Percentiles rank a stretch among this genome's conserved stretches.
These are phyloP conservation scores for Drosophila rellima DNA, from an alignment of 2,888 invertebrate species.

Conservation along the genomic window DNA sequence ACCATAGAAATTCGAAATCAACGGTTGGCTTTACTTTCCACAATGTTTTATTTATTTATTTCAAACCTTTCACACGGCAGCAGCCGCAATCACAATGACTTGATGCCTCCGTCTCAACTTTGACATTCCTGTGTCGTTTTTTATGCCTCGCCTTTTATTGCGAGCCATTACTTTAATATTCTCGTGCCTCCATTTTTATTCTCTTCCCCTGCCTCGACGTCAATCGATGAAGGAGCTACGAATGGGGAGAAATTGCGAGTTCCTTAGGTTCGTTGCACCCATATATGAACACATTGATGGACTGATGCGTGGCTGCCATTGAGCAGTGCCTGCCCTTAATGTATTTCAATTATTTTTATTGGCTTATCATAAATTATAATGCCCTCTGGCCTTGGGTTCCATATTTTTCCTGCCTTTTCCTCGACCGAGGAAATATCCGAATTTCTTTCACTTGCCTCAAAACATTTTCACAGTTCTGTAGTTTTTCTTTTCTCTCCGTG, in stretches of 20 bases:
- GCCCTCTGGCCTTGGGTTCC: slow-evolving; percentile 59
- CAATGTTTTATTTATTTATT: slow-evolving; percentile 54
- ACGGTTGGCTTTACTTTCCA: slow-evolving; percentile 12
- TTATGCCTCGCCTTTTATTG: slow-evolving; percentile 64
- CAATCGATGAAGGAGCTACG: slow-evolving; percentile 51
- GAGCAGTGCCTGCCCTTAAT: slow-evolving; percentile 53
- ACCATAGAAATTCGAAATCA: slow-evolving; percentile 7
- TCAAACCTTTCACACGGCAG: slow-evolving; percentile 46
- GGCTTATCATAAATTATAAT: slow-evolving; percentile 73
- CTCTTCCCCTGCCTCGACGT: slow-evolving; percentile 1
- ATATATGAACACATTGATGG: slow-evolving; percentile 35
- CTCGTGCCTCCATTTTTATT: slow-evolving; percentile 38
- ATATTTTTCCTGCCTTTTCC: slow-evolving; percentile 46
- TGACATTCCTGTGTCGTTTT: slow-evolving; percentile 56
- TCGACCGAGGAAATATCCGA: background rate
- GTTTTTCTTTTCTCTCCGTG: slow-evolving; percentile 10
- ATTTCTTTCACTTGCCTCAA: slow-evolving; percentile 31
- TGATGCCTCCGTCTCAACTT: slow-evolving; percentile 51
- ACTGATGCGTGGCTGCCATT: slow-evolving; percentile 39
- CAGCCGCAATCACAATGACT: slow-evolving; percentile 36
- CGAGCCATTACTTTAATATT: slow-evolving; percentile 68
- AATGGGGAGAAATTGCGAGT: slow-evolving; percentile 11
- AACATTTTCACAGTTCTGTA: slow-evolving; percentile 39
- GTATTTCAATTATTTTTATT: slow-evolving; percentile 76
- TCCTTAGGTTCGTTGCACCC: slow-evolving; percentile 41